Conservation (phyloP, 2,113 vertebrate genomes). For the Percina caprodes region DNA sequence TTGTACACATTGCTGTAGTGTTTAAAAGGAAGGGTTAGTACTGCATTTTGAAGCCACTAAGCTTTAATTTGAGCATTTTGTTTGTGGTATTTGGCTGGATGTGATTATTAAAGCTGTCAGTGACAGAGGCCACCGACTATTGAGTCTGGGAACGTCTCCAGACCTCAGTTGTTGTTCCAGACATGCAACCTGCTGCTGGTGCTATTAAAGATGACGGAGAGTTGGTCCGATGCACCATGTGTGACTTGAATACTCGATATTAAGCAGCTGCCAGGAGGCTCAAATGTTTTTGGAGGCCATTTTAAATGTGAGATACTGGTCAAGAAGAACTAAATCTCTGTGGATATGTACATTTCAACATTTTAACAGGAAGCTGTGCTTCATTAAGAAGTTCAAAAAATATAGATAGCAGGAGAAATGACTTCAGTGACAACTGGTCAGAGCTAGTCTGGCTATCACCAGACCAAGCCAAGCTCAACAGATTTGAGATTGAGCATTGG, state of each 20-base stretch:
- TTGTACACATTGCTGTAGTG: slow-evolving; percentile 23
- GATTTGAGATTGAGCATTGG: too few relatives aligned
- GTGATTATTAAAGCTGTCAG: slow-evolving; percentile 65
- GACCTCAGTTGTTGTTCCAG: slow-evolving; percentile 66
- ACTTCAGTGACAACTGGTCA: neutral
- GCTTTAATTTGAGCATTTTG: slow-evolving; percentile 58
- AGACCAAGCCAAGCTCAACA: too few relatives aligned
- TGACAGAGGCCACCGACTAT: slow-evolving; percentile 64
- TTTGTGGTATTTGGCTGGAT: slow-evolving; percentile 60
- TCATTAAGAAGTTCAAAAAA: slow-evolving; percentile 33
- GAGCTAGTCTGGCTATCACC: neutral
- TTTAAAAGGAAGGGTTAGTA: slow-evolving; percentile 21
- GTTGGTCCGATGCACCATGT: slow-evolving; percentile 27
- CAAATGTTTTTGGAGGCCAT: slow-evolving; percentile 44
- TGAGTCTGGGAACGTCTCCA: slow-evolving; percentile 78
- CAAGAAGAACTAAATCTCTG: slow-evolving; percentile 38
- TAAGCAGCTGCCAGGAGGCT: slow-evolving; percentile 51
- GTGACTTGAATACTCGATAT: slow-evolving; percentile 25
- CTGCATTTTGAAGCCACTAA: slow-evolving; percentile 44
- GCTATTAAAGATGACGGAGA: slow-evolving; percentile 53
- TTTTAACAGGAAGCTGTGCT: slow-evolving; percentile 30
- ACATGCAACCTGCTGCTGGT: slow-evolving; percentile 60
- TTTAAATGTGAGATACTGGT: slow-evolving; percentile 36
- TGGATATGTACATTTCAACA: slow-evolving; percentile 34
- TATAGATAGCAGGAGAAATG: slow-evolving; percentile 31